A percentile compares a stretch with the other conserved stretches of the same genome.
Conservation (phyloP, 2,797 vertebrate genomes). For the Xenops minutus region DNA sequence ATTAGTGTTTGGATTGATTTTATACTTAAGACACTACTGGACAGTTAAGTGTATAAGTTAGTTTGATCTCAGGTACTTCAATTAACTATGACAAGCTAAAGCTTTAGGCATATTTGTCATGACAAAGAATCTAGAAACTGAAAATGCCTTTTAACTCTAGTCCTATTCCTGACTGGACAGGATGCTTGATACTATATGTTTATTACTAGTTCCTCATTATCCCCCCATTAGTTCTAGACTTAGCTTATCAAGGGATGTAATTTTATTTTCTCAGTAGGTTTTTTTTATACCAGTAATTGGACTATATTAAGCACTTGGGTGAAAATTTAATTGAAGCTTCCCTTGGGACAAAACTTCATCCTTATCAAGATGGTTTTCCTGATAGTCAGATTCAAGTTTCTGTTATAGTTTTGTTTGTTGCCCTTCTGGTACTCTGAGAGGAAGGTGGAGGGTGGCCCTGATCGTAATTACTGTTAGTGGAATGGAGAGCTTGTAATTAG, state of each 20-base stretch:
- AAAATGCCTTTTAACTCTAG: neutral
- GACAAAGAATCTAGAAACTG: neutral
- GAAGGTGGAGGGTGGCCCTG: neutral
- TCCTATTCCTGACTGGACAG: neutral
- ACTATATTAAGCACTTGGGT: neutral
- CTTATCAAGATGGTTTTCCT: neutral
- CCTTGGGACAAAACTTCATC: neutral
- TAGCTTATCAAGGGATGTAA: neutral
- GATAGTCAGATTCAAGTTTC: neutral
- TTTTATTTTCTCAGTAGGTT: neutral
- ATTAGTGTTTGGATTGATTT: constrained; percentile 71
- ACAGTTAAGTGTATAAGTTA: constrained; percentile 46
- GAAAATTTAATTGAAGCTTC: neutral
- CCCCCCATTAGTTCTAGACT: neutral
- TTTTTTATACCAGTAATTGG: neutral
- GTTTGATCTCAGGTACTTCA: constrained; percentile 1
- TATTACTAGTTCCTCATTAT: neutral
- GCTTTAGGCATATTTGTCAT: neutral
- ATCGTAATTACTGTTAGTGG: neutral
- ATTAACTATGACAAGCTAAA: neutral
- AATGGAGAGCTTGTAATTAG: neutral
- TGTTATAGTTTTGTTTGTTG: neutral
- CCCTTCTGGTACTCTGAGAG: neutral
- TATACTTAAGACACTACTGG: constrained; percentile 43
- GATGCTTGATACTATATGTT: neutral